phyloP scores from a whole-genome alignment of 2,888 invertebrate species.

The Lithodes maja region DNA sequence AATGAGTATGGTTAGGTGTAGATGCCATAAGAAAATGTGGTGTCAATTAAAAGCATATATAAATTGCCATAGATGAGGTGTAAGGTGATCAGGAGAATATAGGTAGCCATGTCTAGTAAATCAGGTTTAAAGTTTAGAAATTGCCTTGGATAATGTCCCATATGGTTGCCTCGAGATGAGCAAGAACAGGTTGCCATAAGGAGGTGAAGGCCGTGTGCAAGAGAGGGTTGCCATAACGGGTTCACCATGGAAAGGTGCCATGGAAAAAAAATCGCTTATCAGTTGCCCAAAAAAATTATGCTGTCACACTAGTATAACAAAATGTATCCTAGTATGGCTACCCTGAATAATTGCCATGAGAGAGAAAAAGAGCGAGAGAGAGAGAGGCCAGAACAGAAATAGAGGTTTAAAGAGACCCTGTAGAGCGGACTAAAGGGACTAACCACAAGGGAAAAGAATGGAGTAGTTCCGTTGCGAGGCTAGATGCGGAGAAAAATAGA shows the following conservation, averaged over 20 bases:
- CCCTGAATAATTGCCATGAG: not conserved
- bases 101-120: not conserved
- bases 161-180: not conserved
- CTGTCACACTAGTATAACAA: not conserved
- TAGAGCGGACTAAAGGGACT: slow-evolving; percentile 2
- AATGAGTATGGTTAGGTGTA: not conserved
- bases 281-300: not conserved
- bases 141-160: not conserved
- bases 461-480: not conserved
- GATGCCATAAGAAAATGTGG: too few relatives aligned
- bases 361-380: not conserved
- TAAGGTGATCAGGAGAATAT: not conserved
- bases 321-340: not conserved
- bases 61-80: not conserved
- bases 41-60: too few relatives aligned
- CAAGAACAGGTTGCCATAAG: not conserved
- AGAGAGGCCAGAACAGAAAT: not conserved
- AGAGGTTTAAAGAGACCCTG: slow-evolving; percentile 20
- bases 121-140: not conserved
- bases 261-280: not conserved
- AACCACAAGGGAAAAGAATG: not conserved
- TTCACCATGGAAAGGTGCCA: not conserved
- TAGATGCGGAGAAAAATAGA: not conserved
- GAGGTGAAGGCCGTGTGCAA: not conserved
- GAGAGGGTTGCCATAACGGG: not conserved